Conservation (phyloP, 35 echinoderm and acorn worm genomes). For the Apostichopus parvimensis region DNA sequence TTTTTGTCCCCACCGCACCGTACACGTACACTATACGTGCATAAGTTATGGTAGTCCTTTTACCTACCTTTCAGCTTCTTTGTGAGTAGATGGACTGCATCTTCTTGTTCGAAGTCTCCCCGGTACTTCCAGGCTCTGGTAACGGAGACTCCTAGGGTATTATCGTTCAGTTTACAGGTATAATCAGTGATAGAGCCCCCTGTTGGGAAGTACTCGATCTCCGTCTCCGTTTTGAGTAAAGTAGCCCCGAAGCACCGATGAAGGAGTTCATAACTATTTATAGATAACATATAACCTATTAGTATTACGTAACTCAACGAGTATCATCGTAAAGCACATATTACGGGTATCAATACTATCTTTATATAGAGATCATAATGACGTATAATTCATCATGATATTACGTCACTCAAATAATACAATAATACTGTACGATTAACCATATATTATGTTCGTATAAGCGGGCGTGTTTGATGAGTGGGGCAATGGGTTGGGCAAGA, state of each 20-base stretch:
- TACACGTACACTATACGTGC: neutral
- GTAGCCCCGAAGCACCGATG: conserved; percentile 86
- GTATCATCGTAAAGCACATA: too few relatives aligned
- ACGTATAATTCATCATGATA: too few relatives aligned
- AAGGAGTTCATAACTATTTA: conserved; percentile 82
- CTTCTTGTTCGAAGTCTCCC: conserved; percentile 80
- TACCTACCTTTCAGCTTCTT: conserved; percentile 91
- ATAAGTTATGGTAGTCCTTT: neutral
- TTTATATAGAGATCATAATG: too few relatives aligned
- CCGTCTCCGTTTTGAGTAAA: conserved; percentile 92
- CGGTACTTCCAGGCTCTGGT: conserved; percentile 97
- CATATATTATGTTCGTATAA: too few relatives aligned
- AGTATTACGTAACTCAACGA: neutral
- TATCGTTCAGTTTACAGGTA: conserved; percentile 76
- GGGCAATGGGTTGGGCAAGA: too few relatives aligned
- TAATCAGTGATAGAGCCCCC: conserved; percentile 96
- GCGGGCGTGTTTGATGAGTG: too few relatives aligned
- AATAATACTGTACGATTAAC: too few relatives aligned
- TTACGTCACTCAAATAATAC: too few relatives aligned
- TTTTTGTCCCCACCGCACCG: too few relatives aligned
- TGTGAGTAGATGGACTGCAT: conserved; percentile 79
- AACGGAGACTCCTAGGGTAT: conserved; percentile 89
- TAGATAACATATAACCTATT: neutral
- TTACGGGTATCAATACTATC: too few relatives aligned
- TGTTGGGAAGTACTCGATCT: conserved; percentile 82